A percentile compares a stretch with the other conserved stretches of the same genome.
Evolutionary conservation across 2,113 vertebrate genomes (phyloP).

Genomic region (Cololabis saira): DNA sequence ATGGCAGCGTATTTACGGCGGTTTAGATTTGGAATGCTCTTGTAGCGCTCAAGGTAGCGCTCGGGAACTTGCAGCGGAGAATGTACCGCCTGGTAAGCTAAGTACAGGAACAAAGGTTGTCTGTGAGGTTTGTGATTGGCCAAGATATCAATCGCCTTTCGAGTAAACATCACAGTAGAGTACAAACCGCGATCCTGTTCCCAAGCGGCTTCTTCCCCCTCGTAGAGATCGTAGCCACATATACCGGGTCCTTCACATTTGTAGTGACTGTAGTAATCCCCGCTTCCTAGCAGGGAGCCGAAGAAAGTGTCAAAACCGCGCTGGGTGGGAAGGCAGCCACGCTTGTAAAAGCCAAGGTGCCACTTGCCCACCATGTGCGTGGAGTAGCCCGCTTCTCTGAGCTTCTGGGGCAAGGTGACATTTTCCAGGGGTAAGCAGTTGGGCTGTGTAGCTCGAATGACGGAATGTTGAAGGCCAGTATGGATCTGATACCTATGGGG

Average conservation of each 20-base stretch:
- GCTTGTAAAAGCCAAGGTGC: slow-evolving; percentile 96
- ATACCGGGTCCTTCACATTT: slow-evolving; percentile 93
- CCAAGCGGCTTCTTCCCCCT: slow-evolving; percentile 94
- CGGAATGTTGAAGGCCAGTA: slow-evolving; percentile 96
- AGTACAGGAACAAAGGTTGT: slow-evolving; percentile 90
- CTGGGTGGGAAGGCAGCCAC: slow-evolving; percentile 93
- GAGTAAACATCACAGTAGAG: slow-evolving; percentile 95
- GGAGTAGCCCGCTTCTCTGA: slow-evolving; percentile 91
- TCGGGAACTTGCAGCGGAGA: slow-evolving; percentile 93
- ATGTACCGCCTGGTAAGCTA: slow-evolving; percentile 96
- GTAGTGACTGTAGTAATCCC: slow-evolving; percentile 96
- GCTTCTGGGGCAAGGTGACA: slow-evolving; percentile 92
- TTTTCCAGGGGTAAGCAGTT: slow-evolving; percentile 96
- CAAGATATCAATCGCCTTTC: slow-evolving; percentile 88
- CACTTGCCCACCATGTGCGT: slow-evolving; percentile 99
- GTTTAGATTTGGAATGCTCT: slow-evolving; percentile 90
- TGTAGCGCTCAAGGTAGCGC: slow-evolving; percentile 91
- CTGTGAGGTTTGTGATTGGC: slow-evolving; percentile 86
- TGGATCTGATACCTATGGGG: slow-evolving; percentile 94
- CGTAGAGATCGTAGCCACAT: slow-evolving; percentile 94
- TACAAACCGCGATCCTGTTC: slow-evolving; percentile 91
- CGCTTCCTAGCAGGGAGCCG: slow-evolving; percentile 93
- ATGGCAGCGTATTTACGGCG: slow-evolving; percentile 94
- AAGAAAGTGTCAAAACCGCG: slow-evolving; percentile 97
- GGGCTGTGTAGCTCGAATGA: slow-evolving; percentile 93